Percentiles rank a stretch among this genome's conserved stretches.
Evolutionary conservation across 2,888 invertebrate species (phyloP).

Genomic region (Craniophora ligustri): DNA sequence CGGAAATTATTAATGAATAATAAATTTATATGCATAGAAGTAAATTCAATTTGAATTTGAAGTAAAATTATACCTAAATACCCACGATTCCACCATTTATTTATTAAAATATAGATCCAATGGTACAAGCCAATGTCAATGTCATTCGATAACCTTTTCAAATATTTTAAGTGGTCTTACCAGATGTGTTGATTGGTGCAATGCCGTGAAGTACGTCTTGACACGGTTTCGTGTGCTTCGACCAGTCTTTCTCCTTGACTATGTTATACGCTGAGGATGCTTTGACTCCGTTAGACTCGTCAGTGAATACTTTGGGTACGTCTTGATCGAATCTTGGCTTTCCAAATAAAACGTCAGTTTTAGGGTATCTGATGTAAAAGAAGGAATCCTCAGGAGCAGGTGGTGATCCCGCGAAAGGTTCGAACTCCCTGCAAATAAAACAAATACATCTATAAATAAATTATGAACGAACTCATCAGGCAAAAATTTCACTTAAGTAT

Average conservation of each 20-base stretch:
- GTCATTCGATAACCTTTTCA: constrained; percentile 51
- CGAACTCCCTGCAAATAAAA: constrained; percentile 76
- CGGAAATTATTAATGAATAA: too few relatives aligned
- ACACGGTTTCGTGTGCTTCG: constrained; percentile 91
- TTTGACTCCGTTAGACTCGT: constrained; percentile 67
- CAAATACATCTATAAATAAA: constrained; percentile 12
- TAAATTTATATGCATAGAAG: too few relatives aligned
- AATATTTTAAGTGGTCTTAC: constrained; percentile 62
- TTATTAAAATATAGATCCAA: background rate
- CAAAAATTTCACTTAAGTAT: too few relatives aligned
- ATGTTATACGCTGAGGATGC: constrained; percentile 64
- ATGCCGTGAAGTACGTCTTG: constrained; percentile 89
- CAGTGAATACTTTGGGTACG: constrained; percentile 61
- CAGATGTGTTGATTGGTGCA: constrained; percentile 79
- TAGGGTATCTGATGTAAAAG: constrained; percentile 90
- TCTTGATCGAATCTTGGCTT: constrained; percentile 67
- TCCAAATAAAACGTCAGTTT: constrained; percentile 75
- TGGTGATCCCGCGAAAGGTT: constrained; percentile 89
- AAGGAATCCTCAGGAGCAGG: constrained; percentile 93
- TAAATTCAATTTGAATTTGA: too few relatives aligned
- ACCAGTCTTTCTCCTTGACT: constrained; percentile 85
- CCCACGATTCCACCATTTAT: background rate
- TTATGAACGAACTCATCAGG: too few relatives aligned
- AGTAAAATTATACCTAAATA: background rate
- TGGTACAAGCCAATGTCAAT: constrained; percentile 48